A percentile compares a stretch with the other conserved stretches of the same genome.
Evolutionary conservation across 2,888 invertebrate genomes (phyloP).

Genomic region (Andrena bucephala): DNA sequence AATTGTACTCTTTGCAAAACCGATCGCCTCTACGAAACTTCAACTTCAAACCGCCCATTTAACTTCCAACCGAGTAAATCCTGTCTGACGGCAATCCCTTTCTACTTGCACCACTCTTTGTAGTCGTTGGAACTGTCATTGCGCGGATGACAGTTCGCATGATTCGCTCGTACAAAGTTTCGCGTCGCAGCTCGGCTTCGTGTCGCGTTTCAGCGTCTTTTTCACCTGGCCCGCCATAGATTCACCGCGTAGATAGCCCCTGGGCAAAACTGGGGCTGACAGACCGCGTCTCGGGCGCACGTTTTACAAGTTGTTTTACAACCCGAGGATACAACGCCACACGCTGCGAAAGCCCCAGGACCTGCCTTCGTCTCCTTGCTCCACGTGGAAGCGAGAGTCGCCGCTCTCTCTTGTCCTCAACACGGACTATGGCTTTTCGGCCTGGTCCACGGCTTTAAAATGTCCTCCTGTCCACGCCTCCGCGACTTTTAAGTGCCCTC

Average conservation of each 20-base stretch:
- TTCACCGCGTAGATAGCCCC: slow-evolving; percentile 74
- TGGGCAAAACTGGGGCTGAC: slow-evolving; percentile 65
- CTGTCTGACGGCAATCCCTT: not conserved
- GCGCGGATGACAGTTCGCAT: not conserved
- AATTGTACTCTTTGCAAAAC: not conserved
- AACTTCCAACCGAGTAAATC: slow-evolving; percentile 1
- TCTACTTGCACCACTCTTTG: not conserved
- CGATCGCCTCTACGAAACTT: not conserved
- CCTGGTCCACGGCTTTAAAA: slow-evolving; percentile 19
- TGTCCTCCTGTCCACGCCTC: slow-evolving; percentile 49
- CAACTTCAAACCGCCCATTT: not conserved
- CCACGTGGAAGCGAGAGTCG: slow-evolving; percentile 48
- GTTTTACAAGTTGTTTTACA: slow-evolving; percentile 85
- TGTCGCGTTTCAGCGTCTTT: slow-evolving; percentile 16
- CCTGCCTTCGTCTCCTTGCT: slow-evolving; percentile 41
- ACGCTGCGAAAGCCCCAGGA: slow-evolving; percentile 66
- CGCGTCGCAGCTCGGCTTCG: slow-evolving; percentile 37
- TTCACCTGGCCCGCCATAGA: slow-evolving; percentile 65
- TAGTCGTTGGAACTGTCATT: not conserved
- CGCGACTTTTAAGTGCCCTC: slow-evolving; percentile 24
- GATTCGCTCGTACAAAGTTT: slow-evolving; percentile 10
- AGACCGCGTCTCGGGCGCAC: slow-evolving; percentile 75
- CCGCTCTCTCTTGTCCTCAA: slow-evolving; percentile 65
- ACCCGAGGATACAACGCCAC: slow-evolving; percentile 67
- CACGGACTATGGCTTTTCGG: slow-evolving; percentile 50